Evolutionary conservation across 2,797 vertebrate species (phyloP).

Genomic region (Mastacembelus armatus): DNA sequence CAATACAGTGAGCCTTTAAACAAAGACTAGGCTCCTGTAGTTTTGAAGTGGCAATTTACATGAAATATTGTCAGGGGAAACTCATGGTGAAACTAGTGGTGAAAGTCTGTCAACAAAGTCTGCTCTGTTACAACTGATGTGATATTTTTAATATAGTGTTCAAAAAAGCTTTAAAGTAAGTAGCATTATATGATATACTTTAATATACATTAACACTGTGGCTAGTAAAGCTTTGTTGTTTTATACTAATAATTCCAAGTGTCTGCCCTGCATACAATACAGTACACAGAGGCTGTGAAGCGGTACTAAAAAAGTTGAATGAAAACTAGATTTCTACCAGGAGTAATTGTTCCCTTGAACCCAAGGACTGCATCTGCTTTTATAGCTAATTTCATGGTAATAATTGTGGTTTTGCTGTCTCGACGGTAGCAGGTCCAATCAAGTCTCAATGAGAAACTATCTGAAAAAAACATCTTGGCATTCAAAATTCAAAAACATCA

Average conservation of each 20-base stretch:
- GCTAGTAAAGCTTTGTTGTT: too few species aligned
- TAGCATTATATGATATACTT: not conserved
- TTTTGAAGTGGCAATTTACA: constrained; percentile 18
- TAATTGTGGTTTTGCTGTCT: not conserved
- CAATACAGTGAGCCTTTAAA: constrained; percentile 50
- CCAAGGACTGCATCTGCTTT: not conserved
- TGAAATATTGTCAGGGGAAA: constrained; percentile 3
- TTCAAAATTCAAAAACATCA: too few species aligned
- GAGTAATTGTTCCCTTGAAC: too few species aligned
- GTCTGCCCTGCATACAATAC: too few species aligned
- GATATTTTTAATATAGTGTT: not conserved
- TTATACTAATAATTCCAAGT: not conserved
- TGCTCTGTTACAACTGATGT: not conserved
- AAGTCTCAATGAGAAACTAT: not conserved
- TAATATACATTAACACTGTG: not conserved
- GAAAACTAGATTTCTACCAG: not conserved
- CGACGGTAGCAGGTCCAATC: too few species aligned
- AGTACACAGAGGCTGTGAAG: too few species aligned
- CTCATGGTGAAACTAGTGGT: not conserved
- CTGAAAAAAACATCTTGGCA: too few species aligned
- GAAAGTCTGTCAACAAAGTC: not conserved
- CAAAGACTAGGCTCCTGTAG: constrained; percentile 37
- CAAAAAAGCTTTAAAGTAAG: not conserved
- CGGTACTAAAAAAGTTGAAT: too few species aligned
- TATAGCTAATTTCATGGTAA: not conserved